A percentile compares a stretch with the other conserved stretches of the same genome.
phyloP scores from a whole-genome alignment of 2,797 vertebrate species.

The Bucorvus abyssinicus region DNA sequence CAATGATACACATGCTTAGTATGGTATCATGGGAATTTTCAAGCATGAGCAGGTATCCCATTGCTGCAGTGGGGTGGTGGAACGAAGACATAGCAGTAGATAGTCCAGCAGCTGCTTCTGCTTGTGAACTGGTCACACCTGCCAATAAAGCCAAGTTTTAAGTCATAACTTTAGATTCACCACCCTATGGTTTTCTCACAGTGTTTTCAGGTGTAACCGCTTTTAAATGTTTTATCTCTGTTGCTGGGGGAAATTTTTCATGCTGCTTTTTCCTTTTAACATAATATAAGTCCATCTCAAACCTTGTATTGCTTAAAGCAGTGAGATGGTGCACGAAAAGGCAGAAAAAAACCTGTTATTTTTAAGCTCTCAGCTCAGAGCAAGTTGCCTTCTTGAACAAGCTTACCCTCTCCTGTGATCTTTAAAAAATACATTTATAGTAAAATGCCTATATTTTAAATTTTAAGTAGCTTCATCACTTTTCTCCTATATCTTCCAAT shows the following conservation, averaged over 20 bases:
- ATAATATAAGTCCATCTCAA: neutral
- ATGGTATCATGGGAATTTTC: neutral
- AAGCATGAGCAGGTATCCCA: neutral
- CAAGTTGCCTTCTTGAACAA: neutral
- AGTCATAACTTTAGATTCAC: neutral
- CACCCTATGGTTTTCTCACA: neutral
- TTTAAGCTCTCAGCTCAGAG: neutral
- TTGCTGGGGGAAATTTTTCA: neutral
- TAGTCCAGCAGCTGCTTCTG: neutral
- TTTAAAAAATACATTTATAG: neutral
- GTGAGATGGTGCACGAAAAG: neutral
- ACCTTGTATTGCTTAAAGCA: neutral
- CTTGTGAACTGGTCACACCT: neutral
- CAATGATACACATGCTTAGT: neutral
- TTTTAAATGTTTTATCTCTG: neutral
- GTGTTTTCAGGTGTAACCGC: neutral
- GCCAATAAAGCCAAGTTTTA: neutral
- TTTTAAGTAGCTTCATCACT: neutral
- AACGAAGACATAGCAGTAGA: neutral
- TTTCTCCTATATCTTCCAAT: neutral
- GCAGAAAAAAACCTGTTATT: slow-evolving; percentile 13
- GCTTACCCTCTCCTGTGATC: neutral
- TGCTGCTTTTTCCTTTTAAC: neutral
- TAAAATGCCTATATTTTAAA: neutral
- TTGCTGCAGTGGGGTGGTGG: neutral